Conservation (phyloP, 2,797 vertebrate species). For the Pipistrellus pipistrellus region DNA sequence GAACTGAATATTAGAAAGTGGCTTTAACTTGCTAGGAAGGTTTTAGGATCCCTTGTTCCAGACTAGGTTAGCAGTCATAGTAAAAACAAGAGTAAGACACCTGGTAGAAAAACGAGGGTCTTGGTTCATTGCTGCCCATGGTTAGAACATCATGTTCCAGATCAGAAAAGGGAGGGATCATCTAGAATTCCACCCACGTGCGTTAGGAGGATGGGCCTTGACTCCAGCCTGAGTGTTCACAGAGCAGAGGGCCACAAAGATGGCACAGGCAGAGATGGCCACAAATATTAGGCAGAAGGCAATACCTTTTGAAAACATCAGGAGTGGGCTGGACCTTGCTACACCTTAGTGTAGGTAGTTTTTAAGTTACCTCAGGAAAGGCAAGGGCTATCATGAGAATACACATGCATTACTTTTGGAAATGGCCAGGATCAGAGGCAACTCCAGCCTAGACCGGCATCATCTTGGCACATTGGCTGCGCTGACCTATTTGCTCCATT, state of each 20-base stretch:
- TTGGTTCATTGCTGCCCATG: neutral
- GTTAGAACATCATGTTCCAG: neutral
- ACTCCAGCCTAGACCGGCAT: neutral
- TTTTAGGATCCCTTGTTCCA: neutral
- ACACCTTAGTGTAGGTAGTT: neutral
- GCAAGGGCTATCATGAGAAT: neutral
- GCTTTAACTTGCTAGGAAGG: slow-evolving; percentile 11
- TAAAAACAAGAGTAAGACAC: neutral
- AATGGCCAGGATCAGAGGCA: neutral
- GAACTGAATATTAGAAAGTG: neutral
- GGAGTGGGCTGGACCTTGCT: neutral
- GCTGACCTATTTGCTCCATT: neutral
- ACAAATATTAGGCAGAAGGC: neutral
- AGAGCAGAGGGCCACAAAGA: neutral
- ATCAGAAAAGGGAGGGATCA: neutral
- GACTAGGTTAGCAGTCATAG: neutral
- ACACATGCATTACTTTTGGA: neutral
- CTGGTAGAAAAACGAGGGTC: neutral
- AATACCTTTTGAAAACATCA: neutral
- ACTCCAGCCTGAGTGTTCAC: neutral
- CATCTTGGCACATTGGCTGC: fast-evolving
- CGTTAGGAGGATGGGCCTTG: neutral
- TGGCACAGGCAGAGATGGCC: fast-evolving
- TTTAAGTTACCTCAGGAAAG: neutral
- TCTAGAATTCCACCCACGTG: neutral